Conservation (phyloP, 1,140 invertebrate genomes). For the Pseudomyrmex cubaensis region DNA sequence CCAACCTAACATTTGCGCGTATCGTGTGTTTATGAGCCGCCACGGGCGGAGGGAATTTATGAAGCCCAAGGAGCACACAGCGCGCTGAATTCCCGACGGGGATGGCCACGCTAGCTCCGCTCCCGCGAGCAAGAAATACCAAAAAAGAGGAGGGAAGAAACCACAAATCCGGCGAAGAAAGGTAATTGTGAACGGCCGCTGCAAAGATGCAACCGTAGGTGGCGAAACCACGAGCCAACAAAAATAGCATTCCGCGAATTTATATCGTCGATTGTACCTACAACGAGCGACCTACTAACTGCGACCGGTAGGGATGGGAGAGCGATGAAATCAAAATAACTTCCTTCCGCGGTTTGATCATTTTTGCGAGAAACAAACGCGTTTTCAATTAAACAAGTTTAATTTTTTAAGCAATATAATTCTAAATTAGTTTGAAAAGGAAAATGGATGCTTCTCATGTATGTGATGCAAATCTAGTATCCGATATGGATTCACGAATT, state of each 20-base stretch:
- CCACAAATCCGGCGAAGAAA: conserved; percentile 17
- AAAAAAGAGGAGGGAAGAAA: conserved; percentile 13
- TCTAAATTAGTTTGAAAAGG: too few relatives aligned
- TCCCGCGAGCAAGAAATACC: background rate
- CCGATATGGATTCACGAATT: too few relatives aligned
- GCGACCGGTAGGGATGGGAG: too few relatives aligned
- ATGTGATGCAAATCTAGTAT: too few relatives aligned
- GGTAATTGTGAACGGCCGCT: conserved; percentile 18
- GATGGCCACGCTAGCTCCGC: background rate
- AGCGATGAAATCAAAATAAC: background rate
- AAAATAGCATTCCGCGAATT: conserved; percentile 31
- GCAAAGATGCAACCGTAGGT: conserved; percentile 3
- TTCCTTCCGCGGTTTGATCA: background rate
- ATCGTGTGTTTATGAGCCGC: conserved; percentile 1
- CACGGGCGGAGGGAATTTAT: conserved; percentile 13
- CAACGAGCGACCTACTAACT: too few relatives aligned
- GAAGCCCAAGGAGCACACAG: background rate
- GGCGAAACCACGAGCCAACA: conserved; percentile 18
- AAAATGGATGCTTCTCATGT: too few relatives aligned
- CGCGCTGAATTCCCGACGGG: background rate
- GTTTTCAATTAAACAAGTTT: background rate
- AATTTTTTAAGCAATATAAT: too few relatives aligned
- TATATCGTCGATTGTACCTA: background rate
- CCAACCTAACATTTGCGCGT: background rate
- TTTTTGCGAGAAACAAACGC: background rate